Conservation (phyloP, 2,888 invertebrate species). For the Nesidiocoris tenuis region DNA sequence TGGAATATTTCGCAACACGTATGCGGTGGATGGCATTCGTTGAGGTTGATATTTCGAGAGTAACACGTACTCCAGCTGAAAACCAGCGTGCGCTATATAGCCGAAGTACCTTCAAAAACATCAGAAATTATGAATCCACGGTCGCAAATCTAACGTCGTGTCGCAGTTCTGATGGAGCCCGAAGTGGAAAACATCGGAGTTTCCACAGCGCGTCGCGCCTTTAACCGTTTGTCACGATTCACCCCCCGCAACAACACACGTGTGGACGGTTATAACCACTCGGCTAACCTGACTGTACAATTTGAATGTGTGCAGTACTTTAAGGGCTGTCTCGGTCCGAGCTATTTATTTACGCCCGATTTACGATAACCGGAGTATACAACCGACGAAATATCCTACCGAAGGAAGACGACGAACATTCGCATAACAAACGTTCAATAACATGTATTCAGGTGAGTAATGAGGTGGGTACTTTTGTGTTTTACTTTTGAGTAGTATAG, state of each 20-base stretch:
- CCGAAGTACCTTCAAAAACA: constrained; percentile 34
- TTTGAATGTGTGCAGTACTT: neutral
- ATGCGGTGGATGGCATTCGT: neutral
- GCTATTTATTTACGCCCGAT: too few relatives aligned
- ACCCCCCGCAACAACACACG: neutral
- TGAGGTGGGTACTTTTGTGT: too few relatives aligned
- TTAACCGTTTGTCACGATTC: constrained; percentile 30
- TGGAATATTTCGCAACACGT: neutral
- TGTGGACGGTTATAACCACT: neutral
- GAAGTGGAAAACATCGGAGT: neutral
- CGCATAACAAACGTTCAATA: too few relatives aligned
- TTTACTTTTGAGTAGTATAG: too few relatives aligned
- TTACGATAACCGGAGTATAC: too few relatives aligned
- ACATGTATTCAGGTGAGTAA: too few relatives aligned
- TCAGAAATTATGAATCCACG: constrained; percentile 38
- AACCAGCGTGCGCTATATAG: constrained; percentile 2
- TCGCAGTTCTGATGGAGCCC: neutral
- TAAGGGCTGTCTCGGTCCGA: too few relatives aligned
- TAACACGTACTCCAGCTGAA: neutral
- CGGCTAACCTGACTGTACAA: neutral
- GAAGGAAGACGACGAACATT: too few relatives aligned
- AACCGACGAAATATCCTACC: too few relatives aligned
- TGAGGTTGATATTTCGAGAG: neutral
- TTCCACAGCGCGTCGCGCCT: neutral
- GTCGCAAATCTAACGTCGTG: constrained; percentile 23